These are phyloP conservation scores for Diadumene lineata DNA, from an alignment of 92 coral and sea anemone species.

Conservation along the genomic window DNA sequence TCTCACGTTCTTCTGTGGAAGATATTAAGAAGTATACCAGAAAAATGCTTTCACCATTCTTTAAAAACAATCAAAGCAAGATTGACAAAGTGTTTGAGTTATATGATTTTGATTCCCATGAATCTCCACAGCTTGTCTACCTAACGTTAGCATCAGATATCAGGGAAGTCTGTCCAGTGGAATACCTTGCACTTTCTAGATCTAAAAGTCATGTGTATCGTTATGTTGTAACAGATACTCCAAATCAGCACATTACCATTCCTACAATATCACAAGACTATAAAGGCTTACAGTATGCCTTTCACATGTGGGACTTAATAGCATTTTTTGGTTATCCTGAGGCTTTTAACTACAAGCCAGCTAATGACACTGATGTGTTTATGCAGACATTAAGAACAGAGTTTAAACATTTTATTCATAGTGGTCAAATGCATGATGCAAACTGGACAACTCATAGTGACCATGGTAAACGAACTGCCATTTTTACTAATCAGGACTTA, in stretches of 20 bases:
- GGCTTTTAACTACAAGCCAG: constrained; percentile 30
- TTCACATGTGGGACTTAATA: constrained; percentile 70
- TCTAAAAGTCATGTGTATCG: constrained; percentile 53
- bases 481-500: constrained; percentile 52
- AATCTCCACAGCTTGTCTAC: constrained; percentile 27
- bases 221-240: constrained; percentile 55
- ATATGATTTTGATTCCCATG: constrained; percentile 36
- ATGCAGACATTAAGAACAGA: constrained; percentile 51
- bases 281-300: constrained; percentile 27
- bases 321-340: constrained; percentile 60
- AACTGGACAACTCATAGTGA: constrained; percentile 43
- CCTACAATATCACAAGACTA: constrained; percentile 8
- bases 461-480: constrained; percentile 52
- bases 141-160: constrained; percentile 59
- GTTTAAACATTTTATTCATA: constrained; percentile 43
- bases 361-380: constrained; percentile 36
- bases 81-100: constrained; percentile 34
- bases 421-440: constrained; percentile 14
- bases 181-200: constrained; percentile 48
- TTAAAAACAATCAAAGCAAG: constrained; percentile 6
- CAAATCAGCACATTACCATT: constrained; percentile 25
- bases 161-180: constrained; percentile 52
- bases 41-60: constrained; percentile 47
- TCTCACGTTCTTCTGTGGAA: constrained; percentile 28
- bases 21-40: constrained; percentile 29